Percentiles rank a stretch among this genome's conserved stretches.
phyloP scores from a whole-genome alignment of 2,113 vertebrate genomes.

The Daboia siamensis region DNA sequence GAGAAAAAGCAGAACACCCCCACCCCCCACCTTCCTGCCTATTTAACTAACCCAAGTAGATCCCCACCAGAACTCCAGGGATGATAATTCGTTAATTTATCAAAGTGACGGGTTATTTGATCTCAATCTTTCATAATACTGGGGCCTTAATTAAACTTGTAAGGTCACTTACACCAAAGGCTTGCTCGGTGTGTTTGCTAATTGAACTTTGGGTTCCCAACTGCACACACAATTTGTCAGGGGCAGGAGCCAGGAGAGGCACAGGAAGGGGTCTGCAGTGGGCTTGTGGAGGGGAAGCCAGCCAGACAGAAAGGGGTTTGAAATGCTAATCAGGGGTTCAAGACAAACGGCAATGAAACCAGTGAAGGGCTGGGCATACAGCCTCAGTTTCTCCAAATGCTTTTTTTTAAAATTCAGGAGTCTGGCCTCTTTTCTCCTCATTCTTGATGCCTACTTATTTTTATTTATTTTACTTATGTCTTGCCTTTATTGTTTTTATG shows the following conservation, averaged over 20 bases:
- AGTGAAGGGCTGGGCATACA: no score
- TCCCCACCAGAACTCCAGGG: neutral
- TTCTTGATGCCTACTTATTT: neutral
- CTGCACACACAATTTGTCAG: constrained; percentile 82
- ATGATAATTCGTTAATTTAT: constrained; percentile 55
- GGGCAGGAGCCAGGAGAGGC: neutral
- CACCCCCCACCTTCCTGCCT: neutral
- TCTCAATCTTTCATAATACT: constrained; percentile 52
- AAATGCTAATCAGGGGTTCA: neutral
- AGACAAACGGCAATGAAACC: neutral
- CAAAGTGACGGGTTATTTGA: constrained; percentile 49
- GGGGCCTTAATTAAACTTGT: constrained; percentile 52
- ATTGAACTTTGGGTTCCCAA: constrained; percentile 55
- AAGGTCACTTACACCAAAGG: constrained; percentile 47
- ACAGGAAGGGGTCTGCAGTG: neutral
- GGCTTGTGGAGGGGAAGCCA: neutral
- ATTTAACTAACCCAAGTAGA: neutral
- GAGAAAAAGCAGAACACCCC: no score
- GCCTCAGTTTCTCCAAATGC: neutral
- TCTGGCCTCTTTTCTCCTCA: neutral
- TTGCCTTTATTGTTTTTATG: neutral
- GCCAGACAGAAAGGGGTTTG: neutral
- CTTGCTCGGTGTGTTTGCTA: constrained; percentile 38
- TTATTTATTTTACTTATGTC: no score
- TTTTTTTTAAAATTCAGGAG: neutral